Conservation (phyloP, 2,888 invertebrate species). For the Silvanus unidentatus region DNA sequence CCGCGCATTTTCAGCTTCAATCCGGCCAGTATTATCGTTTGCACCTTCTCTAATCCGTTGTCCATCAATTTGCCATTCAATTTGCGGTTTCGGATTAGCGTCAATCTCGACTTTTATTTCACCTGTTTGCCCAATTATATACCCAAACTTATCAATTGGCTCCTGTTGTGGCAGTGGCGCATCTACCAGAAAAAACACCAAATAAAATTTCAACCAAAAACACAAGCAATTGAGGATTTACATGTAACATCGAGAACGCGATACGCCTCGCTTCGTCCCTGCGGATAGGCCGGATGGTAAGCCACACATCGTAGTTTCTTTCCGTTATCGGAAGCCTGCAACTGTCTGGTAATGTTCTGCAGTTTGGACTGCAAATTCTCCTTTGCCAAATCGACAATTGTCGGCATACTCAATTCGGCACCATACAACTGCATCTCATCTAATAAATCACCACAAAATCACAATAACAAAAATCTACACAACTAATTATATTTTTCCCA, state of each 20-base stretch:
- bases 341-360: slow-evolving; percentile 58
- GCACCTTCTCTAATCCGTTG: slow-evolving; percentile 50
- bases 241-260: slow-evolving; percentile 55
- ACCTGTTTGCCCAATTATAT: slow-evolving; percentile 66
- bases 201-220: neutral
- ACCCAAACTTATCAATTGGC: slow-evolving; percentile 64
- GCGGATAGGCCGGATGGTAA: slow-evolving; percentile 56
- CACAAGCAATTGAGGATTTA: slow-evolving; percentile 40
- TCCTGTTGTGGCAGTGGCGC: slow-evolving; percentile 57
- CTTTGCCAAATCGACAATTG: slow-evolving; percentile 49
- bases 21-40: slow-evolving; percentile 47
- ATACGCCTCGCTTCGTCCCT: slow-evolving; percentile 39
- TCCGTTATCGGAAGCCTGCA: slow-evolving; percentile 62
- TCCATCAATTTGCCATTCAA: slow-evolving; percentile 63
- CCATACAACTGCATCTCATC: slow-evolving; percentile 57
- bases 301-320: slow-evolving; percentile 61
- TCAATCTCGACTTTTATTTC: slow-evolving; percentile 66
- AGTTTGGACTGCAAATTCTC: slow-evolving; percentile 57
- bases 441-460: slow-evolving; percentile 35
- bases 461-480: too few relatives aligned
- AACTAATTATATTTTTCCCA: slow-evolving; percentile 41
- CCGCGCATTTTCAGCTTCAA: slow-evolving; percentile 47
- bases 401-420: slow-evolving; percentile 49
- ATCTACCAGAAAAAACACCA: too few relatives aligned
- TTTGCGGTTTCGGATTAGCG: slow-evolving; percentile 65